phyloP scores from a whole-genome alignment of 2,888 invertebrate genomes.

The Cacoxenus indagator region DNA sequence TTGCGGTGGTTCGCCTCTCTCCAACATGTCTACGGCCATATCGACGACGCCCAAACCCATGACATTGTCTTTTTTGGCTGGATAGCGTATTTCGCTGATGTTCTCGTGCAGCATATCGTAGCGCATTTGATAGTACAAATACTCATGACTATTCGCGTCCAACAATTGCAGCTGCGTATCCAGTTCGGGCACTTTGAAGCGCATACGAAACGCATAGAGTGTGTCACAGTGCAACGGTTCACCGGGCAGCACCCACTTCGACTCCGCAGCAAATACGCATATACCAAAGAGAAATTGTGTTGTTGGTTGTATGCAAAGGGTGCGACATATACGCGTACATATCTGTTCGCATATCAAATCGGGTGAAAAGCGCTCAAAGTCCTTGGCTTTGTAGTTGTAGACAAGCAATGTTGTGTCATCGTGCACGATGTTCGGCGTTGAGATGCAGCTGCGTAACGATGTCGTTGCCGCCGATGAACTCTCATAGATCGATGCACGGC shows the following conservation, averaged over 20 bases:
- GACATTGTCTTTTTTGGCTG: constrained; percentile 82
- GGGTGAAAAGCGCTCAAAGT: constrained; percentile 53
- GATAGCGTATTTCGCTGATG: constrained; percentile 84
- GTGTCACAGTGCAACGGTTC: constrained; percentile 72
- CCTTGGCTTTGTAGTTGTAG: constrained; percentile 56
- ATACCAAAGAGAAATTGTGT: constrained; percentile 85
- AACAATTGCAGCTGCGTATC: constrained; percentile 68
- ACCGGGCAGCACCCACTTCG: constrained; percentile 78
- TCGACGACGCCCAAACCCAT: constrained; percentile 89
- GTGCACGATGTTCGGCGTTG: constrained; percentile 39
- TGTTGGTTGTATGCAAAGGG: constrained; percentile 81
- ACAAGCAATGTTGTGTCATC: constrained; percentile 53
- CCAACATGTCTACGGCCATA: constrained; percentile 87
- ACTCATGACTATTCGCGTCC: constrained; percentile 84
- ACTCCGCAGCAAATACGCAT: constrained; percentile 73
- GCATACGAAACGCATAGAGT: constrained; percentile 82
- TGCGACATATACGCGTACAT: constrained; percentile 79
- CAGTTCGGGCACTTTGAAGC: constrained; percentile 78
- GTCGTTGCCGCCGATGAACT: constrained; percentile 47
- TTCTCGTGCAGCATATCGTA: constrained; percentile 85
- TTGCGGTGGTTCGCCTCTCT: constrained; percentile 78
- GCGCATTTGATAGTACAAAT: constrained; percentile 87
- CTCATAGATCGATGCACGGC: constrained; percentile 45
- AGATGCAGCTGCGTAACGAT: constrained; percentile 43
- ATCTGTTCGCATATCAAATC: constrained; percentile 77